Base-by-base conservation (phyloP, 2,113 vertebrate genomes). In the Microtus ochrogaster region DNA sequence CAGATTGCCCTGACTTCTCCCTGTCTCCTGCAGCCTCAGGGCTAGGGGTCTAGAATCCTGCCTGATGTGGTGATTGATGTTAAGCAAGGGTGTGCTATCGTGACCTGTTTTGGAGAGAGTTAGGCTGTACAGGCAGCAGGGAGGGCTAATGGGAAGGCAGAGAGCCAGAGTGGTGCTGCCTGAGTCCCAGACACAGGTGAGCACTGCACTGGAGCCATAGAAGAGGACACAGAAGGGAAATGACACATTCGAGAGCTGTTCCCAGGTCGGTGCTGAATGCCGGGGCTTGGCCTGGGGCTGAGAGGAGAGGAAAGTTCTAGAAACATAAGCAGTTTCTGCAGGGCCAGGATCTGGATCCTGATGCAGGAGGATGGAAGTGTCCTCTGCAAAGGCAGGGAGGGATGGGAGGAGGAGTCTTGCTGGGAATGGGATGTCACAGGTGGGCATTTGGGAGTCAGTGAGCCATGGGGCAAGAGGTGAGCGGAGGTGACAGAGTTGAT, bases 191-290 rank as follows among this genome's bases (percentile, higher is more conserved):
- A 44, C 16, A 30, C 0, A 21, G 58, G 33, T 1, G 10, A 28
- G 70, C 41, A 7, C 36, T 1, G 16, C 22, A 2, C 7, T 10
- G 0, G 28, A n/a, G 33, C 17, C 9, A 9, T 44, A 44, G 36
- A 63, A 72, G 55, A 9, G 6, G 55, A 4, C 0, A 0, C 19
- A 3, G 63, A 39, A 17, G 47, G 41, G 83, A 47, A 49, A 63
- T 87, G 73, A 66, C 28, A 22, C 11, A 30, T 41, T 10, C 0
- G 2, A 84, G 49, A 74, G 66, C 83, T 36, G 1, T 52, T 87
- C 88, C 87, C 24, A 16, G 6, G 1, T 41, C 24, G 7, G 61
- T 21, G 26, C 83, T 52, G 66, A 72, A 30, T 5, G 16, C 26
- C 49, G 3, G 49, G 0, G 13, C 49, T 52, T 52, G 49, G 49